Base-by-base conservation (phyloP, 2,888 invertebrate species). In the Polymixis lichenea region DNA sequence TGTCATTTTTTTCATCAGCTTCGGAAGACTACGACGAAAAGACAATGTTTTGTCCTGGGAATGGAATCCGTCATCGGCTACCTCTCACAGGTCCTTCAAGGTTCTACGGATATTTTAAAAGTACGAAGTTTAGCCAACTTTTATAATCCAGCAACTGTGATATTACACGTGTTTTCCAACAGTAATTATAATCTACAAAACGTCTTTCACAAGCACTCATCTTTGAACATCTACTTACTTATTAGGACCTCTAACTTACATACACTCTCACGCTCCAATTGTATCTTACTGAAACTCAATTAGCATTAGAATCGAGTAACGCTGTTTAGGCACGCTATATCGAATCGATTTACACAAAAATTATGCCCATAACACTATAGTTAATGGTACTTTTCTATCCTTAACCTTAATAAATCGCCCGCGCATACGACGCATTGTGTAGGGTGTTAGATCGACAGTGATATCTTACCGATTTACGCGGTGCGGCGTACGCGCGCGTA, bases 331-430 rank as follows among this genome's bases (percentile, higher is more conserved):
- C 89, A 90, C 86, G 90, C 86, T 89, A 90, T 90, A 87, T 87
- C 91, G 88, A 92, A 94, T 94, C 90, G 89, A 91, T 93, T 91
- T 91, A 90, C 89, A 88, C 89, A 92, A 94, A 93, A 91, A 88
- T 65, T 76, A 76, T 87, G 81, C 83, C 85, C 77, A 88, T 88
- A 87, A 82, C 73, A 72, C 86, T 89, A 89, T 90, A 83, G 89
- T 89, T 90, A 90, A 79, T 83, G 83, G 90, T 86, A 87, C 89
- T 92, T 92, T 93, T 89, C 88, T 93, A 95, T 96, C 95, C 95
- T 96, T 96, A 94, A 95, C 96, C 95, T 96, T 95, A 95, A 94
- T 95, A 91, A 88, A 69, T 82, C 71, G 79, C 84, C 85, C 75
- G 80, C 76, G 85, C 87, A 86, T 88, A 90, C 83, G 74, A 88